These are phyloP conservation scores for Zingel zingel DNA, from an alignment of 2,113 vertebrate genomes.

Conservation along the genomic window DNA sequence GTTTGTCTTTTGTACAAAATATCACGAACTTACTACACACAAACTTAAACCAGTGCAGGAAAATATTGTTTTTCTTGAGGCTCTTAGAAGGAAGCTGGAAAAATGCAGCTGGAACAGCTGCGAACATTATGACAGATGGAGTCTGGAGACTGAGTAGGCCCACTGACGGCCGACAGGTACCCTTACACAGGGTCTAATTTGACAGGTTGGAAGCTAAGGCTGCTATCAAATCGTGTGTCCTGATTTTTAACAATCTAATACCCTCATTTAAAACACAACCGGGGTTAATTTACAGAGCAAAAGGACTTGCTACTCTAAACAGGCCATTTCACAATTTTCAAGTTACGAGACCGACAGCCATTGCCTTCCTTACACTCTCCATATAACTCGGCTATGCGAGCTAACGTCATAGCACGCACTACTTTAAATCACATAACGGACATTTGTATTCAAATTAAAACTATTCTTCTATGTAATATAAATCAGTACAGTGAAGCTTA, in stretches of 20 bases:
- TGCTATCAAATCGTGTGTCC: conserved; percentile 3
- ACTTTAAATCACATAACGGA: conserved; percentile 33
- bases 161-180: conserved; percentile 51
- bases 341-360: conserved; percentile 81
- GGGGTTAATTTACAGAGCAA: not conserved
- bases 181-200: conserved; percentile 44
- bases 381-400: conserved; percentile 54
- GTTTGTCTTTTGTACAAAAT: conserved; percentile 2
- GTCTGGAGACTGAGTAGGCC: conserved; percentile 67
- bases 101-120: conserved; percentile 31
- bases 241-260: conserved; percentile 1
- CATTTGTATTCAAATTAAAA: not conserved
- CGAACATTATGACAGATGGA: conserved; percentile 65
- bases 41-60: conserved; percentile 13
- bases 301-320: conserved; percentile 37
- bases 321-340: conserved; percentile 80
- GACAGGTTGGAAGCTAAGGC: conserved; percentile 46
- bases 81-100: not conserved
- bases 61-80: conserved; percentile 38
- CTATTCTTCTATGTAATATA: not conserved
- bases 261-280: not conserved
- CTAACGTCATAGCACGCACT: conserved; percentile 41
- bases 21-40: not conserved
- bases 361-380: conserved; percentile 75
- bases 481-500: not conserved